A percentile compares a stretch with the other conserved stretches of the same genome.
phyloP scores from a whole-genome alignment of 2,113 vertebrate species.

The Saguinus imperator region DNA sequence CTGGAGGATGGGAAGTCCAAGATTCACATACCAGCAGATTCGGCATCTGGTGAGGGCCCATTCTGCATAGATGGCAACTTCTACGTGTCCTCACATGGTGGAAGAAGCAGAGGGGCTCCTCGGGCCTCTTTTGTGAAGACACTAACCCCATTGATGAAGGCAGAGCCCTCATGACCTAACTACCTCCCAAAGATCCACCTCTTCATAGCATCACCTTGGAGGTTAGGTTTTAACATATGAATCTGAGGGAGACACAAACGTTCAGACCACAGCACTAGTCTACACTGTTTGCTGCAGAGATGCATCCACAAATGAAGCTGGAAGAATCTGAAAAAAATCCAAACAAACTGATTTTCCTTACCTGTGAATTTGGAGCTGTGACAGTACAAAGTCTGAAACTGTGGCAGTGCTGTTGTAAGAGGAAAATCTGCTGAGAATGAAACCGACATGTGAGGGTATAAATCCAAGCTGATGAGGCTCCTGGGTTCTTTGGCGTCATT shows the following conservation, averaged over 20 bases:
- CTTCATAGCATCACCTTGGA: neutral
- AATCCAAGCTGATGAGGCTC: neutral
- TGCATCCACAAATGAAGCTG: neutral
- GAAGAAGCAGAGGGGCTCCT: neutral
- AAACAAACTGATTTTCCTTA: neutral
- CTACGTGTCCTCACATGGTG: neutral
- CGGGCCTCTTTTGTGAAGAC: neutral
- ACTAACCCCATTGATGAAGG: neutral
- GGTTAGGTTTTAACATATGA: neutral
- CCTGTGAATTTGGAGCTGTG: neutral
- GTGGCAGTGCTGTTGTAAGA: neutral
- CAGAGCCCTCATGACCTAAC: neutral
- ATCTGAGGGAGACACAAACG: neutral
- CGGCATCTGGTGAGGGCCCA: accelerated
- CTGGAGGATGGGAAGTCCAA: neutral
- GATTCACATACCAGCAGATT: neutral
- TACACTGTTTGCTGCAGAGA: neutral
- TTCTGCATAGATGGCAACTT: neutral
- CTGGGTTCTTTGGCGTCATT: neutral
- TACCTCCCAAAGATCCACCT: neutral
- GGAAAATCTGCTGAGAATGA: neutral
- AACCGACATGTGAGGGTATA: neutral
- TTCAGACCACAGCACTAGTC: neutral
- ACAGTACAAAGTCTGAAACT: neutral
- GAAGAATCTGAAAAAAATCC: neutral